Percentiles rank a stretch among this genome's conserved stretches.
phyloP scores from a whole-genome alignment of 2,888 invertebrate species.

The Brachyptera putata region DNA sequence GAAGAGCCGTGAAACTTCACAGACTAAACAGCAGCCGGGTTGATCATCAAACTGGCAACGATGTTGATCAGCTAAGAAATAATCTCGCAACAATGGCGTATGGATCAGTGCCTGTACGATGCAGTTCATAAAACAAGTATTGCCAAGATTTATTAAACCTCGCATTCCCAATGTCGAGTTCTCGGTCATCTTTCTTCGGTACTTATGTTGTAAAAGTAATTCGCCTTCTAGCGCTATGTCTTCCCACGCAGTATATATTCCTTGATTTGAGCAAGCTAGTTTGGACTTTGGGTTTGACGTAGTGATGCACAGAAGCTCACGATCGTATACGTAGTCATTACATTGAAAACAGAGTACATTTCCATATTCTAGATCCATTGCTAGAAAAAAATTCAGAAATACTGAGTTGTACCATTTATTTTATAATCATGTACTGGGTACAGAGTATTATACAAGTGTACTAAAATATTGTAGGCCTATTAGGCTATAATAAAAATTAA shows the following conservation, averaged over 20 bases:
- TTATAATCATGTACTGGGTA: too few relatives aligned
- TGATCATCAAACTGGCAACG: slow-evolving; percentile 45
- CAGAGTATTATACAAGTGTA: too few relatives aligned
- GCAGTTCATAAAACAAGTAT: slow-evolving; percentile 98
- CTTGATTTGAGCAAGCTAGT: slow-evolving; percentile 33
- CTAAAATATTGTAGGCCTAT: too few relatives aligned
- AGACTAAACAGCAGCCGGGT: slow-evolving; percentile 83
- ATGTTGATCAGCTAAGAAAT: slow-evolving; percentile 91
- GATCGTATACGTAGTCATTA: slow-evolving; percentile 87
- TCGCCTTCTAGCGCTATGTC: slow-evolving; percentile 66
- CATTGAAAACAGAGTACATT: slow-evolving; percentile 87
- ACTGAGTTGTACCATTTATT: too few relatives aligned
- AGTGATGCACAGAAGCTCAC: slow-evolving; percentile 54
- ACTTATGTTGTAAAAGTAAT: slow-evolving; percentile 68
- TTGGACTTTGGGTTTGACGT: slow-evolving; percentile 38
- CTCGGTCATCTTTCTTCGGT: slow-evolving; percentile 71
- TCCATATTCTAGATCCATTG: slow-evolving; percentile 84
- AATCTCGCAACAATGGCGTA: slow-evolving; percentile 90
- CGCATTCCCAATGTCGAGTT: slow-evolving; percentile 83
- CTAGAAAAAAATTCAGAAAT: slow-evolving; percentile 44
- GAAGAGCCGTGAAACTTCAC: slow-evolving; percentile 92
- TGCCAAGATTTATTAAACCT: slow-evolving; percentile 92
- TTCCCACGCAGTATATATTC: slow-evolving; percentile 72
- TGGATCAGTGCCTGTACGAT: slow-evolving; percentile 94
- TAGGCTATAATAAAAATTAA: too few relatives aligned